Evolutionary conservation across 2,113 vertebrate species (phyloP).

Genomic region (Narcine bancroftii): DNA sequence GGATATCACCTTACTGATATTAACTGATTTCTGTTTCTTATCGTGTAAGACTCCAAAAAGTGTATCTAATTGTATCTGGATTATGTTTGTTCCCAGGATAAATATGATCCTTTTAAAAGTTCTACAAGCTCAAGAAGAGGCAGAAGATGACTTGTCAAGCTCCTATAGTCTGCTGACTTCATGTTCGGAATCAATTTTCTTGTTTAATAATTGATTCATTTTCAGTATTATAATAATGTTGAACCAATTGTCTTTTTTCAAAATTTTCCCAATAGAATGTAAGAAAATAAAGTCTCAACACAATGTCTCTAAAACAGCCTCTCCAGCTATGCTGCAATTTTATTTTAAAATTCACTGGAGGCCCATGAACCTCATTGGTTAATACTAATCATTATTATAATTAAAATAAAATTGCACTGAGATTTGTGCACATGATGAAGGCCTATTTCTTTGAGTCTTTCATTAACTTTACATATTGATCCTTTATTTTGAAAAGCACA

Average conservation of each 20-base stretch:
- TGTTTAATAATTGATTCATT: background rate
- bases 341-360: no score
- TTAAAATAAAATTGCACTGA: background rate
- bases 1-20: background rate
- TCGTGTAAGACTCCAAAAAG: background rate
- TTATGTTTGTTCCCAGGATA: slow-evolving; percentile 56
- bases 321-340: background rate
- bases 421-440: background rate
- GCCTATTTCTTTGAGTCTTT: background rate
- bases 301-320: background rate
- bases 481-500: background rate
- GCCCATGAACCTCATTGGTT: no score
- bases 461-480: background rate
- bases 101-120: slow-evolving; percentile 70
- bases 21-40: background rate
- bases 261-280: no score
- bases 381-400: background rate
- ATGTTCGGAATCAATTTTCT: background rate
- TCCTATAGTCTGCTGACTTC: background rate
- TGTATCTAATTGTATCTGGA: background rate
- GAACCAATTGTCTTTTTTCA: background rate
- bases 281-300: background rate
- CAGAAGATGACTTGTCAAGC: slow-evolving; percentile 47
- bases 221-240: background rate
- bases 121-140: slow-evolving; percentile 51